Conservation (phyloP, 2,797 vertebrate species). For the Amniataba percoides region DNA sequence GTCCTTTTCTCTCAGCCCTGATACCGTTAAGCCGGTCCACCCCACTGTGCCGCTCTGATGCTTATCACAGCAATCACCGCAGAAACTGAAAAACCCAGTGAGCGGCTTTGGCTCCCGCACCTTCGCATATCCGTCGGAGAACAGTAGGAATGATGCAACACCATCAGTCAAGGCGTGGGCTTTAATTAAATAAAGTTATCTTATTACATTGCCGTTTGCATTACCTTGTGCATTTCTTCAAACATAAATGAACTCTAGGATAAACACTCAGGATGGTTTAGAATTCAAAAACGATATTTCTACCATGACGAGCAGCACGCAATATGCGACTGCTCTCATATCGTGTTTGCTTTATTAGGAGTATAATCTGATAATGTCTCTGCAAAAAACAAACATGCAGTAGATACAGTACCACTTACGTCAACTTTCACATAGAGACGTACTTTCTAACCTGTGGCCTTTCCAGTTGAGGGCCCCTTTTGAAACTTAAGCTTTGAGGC, state of each 20-base stretch:
- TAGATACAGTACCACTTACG: slow-evolving; percentile 15
- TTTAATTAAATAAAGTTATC: slow-evolving; percentile 26
- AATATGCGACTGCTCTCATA: slow-evolving; percentile 24
- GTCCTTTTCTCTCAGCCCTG: slow-evolving; percentile 33
- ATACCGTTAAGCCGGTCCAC: slow-evolving; percentile 46
- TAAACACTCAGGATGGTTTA: slow-evolving; percentile 28
- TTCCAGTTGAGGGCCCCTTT: slow-evolving; percentile 28
- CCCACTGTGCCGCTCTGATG: slow-evolving; percentile 44
- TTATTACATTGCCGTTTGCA: slow-evolving; percentile 21
- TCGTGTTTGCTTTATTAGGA: slow-evolving; percentile 51
- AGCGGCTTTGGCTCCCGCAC: slow-evolving; percentile 28
- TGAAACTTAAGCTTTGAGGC: slow-evolving; percentile 33
- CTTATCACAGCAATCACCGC: slow-evolving; percentile 59
- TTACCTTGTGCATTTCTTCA: slow-evolving; percentile 30
- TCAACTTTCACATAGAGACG: slow-evolving; percentile 28
- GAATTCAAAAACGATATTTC: slow-evolving; percentile 31
- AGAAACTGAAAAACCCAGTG: slow-evolving; percentile 51
- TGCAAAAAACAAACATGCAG: slow-evolving; percentile 23
- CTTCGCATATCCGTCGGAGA: slow-evolving; percentile 5
- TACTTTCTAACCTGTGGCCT: slow-evolving; percentile 25
- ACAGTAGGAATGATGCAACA: neutral
- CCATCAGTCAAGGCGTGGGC: slow-evolving; percentile 8
- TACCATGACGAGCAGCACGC: neutral
- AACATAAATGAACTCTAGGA: neutral
- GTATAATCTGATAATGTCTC: slow-evolving; percentile 38